Evolutionary conservation across 2,888 invertebrate species (phyloP), one percentile per base, ranked within the genome.

Genomic region (Drosophila kanekoi): DNA sequence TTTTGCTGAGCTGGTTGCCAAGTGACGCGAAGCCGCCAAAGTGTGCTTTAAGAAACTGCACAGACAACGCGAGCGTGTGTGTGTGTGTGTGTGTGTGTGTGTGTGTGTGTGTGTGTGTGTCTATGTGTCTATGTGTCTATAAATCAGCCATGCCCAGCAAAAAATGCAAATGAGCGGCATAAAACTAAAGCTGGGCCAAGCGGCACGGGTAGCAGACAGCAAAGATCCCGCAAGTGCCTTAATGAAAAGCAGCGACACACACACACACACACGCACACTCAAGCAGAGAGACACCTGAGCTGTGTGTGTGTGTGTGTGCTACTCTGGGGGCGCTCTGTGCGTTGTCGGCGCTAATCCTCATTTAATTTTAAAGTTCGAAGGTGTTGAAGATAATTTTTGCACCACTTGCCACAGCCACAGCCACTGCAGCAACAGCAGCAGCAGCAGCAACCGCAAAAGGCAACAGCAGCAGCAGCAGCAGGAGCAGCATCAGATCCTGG

Each of bases 311-410:
- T 35, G 48, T n/a, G 38, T 38, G 62, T 56, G 37, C 35, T 49
- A 28, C 45, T 48, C 33, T 56, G 52, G 45, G 45, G 47, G 5
- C 54, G 35, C n/a, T 28, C 72, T 81, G 72, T 81, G 75, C 72
- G 79, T 86, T 86, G 87, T 80, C 85, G 85, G 87, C 89, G 90
- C 90, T 91, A 91, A 91, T 91, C 91, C 90, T 91, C 91, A 90
- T 91, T 91, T 91, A 91, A 91, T 91, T 91, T 91, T 90, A 91
- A 90, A 91, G 91, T 91, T 91, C 91, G 91, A 91, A 91, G 90
- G 90, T 91, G 90, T 91, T 91, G 90, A 87, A 91, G 91, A 91
- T 91, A 91, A 91, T 91, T 91, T 91, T 89, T 87, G 87, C 81
- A 77, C 87, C 85, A 84, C 86, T 77, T 77, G 77, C 75, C 85